A percentile compares a stretch with the other conserved stretches of the same genome.
Conservation (phyloP, 2,113 vertebrate species). For the Syrrhaptes paradoxus region DNA sequence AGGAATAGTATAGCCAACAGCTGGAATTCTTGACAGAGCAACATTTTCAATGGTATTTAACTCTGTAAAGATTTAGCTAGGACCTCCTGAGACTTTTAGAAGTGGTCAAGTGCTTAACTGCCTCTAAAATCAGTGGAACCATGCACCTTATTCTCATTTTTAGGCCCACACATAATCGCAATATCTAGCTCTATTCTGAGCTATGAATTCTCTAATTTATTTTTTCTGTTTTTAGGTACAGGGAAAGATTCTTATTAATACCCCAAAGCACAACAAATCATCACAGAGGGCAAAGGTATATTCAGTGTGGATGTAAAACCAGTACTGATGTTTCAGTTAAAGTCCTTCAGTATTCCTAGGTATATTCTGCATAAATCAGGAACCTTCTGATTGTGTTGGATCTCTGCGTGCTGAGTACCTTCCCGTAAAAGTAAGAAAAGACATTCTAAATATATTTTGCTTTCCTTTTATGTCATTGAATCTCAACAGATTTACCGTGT, state of each 20-base stretch:
- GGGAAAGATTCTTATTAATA: neutral
- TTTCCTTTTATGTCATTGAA: neutral
- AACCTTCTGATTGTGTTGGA: neutral
- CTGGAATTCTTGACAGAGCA: neutral
- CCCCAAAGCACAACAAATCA: neutral
- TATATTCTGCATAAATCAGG: neutral
- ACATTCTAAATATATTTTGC: neutral
- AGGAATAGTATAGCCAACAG: neutral
- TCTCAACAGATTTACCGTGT: slow-evolving; percentile 80
- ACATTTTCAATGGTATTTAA: neutral
- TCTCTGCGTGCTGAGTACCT: neutral
- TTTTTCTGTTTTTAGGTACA: neutral
- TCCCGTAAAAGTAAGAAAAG: neutral
- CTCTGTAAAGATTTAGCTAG: neutral
- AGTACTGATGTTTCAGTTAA: neutral
- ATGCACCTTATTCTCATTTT: neutral
- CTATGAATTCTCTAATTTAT: neutral
- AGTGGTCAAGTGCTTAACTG: neutral
- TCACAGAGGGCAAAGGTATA: neutral
- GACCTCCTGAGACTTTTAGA: neutral
- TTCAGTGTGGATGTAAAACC: neutral
- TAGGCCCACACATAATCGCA: neutral
- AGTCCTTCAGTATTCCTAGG: neutral
- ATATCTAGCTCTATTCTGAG: neutral
- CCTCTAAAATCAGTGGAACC: neutral